A percentile compares a stretch with the other conserved stretches of the same genome.
phyloP scores from a whole-genome alignment of 64 coral and sea anemone species.

The Hydrozoanthus tunicans region DNA sequence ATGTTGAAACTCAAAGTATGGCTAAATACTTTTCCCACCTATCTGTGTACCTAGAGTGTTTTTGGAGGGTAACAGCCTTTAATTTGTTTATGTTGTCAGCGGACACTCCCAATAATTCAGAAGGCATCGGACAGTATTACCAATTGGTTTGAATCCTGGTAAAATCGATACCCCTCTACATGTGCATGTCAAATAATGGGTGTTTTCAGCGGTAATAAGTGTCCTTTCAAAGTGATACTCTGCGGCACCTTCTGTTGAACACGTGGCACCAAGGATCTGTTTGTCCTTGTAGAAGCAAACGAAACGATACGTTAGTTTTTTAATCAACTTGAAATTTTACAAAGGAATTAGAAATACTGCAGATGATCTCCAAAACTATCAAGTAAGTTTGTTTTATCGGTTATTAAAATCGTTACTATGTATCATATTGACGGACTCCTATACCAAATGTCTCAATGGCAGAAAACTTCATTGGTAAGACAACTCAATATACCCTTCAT shows the following conservation, averaged over 20 bases:
- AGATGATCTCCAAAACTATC: too few relatives aligned
- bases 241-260: background rate
- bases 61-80: too few relatives aligned
- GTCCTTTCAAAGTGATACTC: background rate
- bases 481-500: too few relatives aligned
- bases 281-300: background rate
- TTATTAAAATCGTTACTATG: too few relatives aligned
- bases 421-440: too few relatives aligned
- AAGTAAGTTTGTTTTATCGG: too few relatives aligned
- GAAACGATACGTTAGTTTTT: background rate
- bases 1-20: too few relatives aligned
- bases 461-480: too few relatives aligned
- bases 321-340: background rate
- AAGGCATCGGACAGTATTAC: background rate
- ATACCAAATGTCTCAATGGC: too few relatives aligned
- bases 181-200: background rate
- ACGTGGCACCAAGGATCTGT: background rate
- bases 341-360: too few relatives aligned
- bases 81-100: background rate
- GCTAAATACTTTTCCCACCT: too few relatives aligned
- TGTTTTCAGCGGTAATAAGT: background rate
- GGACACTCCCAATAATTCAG: conserved; percentile 8
- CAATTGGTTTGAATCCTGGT: background rate
- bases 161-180: background rate
- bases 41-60: too few relatives aligned